A percentile compares a stretch with the other conserved stretches of the same genome.
Evolutionary conservation across 2,113 vertebrate species (phyloP).

Genomic region (Erythrocercus mccallii): DNA sequence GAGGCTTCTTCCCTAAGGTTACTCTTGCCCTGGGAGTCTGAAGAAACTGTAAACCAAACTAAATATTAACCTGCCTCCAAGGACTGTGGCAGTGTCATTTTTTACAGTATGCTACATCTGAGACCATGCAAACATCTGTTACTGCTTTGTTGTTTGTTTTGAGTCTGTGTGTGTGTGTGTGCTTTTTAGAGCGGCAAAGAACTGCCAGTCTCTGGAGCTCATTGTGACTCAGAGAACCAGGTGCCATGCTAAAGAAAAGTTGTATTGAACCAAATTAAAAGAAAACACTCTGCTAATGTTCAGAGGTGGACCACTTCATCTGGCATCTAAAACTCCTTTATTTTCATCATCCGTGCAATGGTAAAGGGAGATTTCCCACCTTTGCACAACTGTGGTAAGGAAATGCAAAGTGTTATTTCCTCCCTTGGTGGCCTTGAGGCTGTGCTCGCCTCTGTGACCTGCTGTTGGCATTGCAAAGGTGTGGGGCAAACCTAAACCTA

Average conservation of each 20-base stretch:
- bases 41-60: background rate
- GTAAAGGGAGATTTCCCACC: background rate
- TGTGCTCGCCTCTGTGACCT: background rate
- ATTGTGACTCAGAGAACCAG: background rate
- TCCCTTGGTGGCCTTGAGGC: background rate
- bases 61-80: background rate
- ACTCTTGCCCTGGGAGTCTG: background rate
- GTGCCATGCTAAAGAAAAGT: background rate
- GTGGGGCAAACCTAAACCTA: background rate
- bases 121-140: background rate
- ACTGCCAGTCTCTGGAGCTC: background rate
- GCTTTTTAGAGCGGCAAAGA: background rate
- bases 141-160: background rate
- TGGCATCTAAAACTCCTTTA: background rate
- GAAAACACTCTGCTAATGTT: background rate
- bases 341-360: background rate
- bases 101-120: fast-evolving
- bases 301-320: background rate
- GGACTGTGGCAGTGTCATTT: background rate
- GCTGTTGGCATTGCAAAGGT: background rate
- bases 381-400: background rate
- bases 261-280: background rate
- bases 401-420: background rate
- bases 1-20: background rate
- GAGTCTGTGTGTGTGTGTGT: background rate